These are phyloP conservation scores for Adelges cooleyi DNA, from an alignment of 1,140 invertebrate genomes.

Conservation along the genomic window DNA sequence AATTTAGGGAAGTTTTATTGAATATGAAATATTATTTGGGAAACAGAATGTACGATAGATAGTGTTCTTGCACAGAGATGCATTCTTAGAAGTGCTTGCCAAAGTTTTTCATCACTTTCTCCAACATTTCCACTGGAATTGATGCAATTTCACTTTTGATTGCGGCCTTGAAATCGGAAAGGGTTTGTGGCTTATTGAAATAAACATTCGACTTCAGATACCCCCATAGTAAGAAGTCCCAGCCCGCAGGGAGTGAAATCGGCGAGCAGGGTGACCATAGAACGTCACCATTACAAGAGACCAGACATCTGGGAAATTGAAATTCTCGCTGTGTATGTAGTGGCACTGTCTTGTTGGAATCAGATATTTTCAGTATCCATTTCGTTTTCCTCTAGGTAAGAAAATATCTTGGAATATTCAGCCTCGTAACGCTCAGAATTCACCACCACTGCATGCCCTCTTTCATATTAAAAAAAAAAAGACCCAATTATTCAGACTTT, in stretches of 20 bases:
- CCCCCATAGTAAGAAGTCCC: constrained; percentile 33
- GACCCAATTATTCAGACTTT: neutral
- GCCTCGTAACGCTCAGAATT: too few species aligned
- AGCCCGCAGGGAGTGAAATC: constrained; percentile 32
- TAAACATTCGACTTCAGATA: constrained; percentile 33
- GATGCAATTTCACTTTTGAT: constrained; percentile 24
- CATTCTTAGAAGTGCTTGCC: too few species aligned
- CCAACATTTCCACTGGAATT: too few species aligned
- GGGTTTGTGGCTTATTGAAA: constrained; percentile 21
- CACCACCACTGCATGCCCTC: too few species aligned
- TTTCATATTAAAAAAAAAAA: constrained; percentile 1
- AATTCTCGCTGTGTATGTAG: constrained; percentile 27
- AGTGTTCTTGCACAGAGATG: neutral
- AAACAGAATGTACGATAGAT: constrained; percentile 2
- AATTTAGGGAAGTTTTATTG: too few species aligned
- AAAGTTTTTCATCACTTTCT: too few species aligned
- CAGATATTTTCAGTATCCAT: constrained; percentile 30
- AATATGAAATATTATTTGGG: neutral
- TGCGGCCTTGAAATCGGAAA: constrained; percentile 25
- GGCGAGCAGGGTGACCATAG: constrained; percentile 33
- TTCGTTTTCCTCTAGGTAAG: neutral
- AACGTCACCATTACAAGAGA: constrained; percentile 25
- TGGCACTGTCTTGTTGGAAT: constrained; percentile 35
- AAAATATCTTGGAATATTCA: neutral
- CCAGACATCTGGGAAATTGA: constrained; percentile 24